A percentile compares a stretch with the other conserved stretches of the same genome.
phyloP scores from a whole-genome alignment of 1,140 invertebrate genomes.

The Aphidius gifuensis region DNA sequence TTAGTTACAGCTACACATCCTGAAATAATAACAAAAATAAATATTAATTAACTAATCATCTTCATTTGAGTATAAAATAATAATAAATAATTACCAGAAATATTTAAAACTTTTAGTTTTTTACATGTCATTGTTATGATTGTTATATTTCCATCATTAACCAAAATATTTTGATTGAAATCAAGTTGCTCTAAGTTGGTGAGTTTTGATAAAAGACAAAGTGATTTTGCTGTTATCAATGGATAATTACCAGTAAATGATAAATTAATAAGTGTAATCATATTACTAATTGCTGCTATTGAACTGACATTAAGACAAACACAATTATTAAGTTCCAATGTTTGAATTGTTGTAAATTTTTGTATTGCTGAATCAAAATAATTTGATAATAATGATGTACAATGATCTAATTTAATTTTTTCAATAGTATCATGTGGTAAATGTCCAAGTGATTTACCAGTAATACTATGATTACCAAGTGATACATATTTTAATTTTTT shows the following conservation, averaged over 20 bases:
- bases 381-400: conserved; percentile 28
- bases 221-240: conserved; percentile 23
- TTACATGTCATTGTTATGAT: conserved; percentile 15
- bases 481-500: conserved; percentile 37
- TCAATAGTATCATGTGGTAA: conserved; percentile 39
- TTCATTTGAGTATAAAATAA: too few species aligned
- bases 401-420: conserved; percentile 34
- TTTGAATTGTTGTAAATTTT: conserved; percentile 31
- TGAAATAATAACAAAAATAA: background rate
- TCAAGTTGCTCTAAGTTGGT: conserved; percentile 35
- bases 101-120: conserved; percentile 13
- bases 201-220: conserved; percentile 31
- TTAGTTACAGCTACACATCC: conserved; percentile 31
- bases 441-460: conserved; percentile 36
- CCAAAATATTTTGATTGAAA: conserved; percentile 11
- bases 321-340: conserved; percentile 30
- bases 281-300: conserved; percentile 28
- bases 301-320: conserved; percentile 23
- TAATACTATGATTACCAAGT: conserved; percentile 32
- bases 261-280: conserved; percentile 27
- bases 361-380: conserved; percentile 33
- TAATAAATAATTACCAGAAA: background rate
- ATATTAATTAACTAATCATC: conserved; percentile 1
- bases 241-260: conserved; percentile 26
- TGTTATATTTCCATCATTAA: conserved; percentile 17